Percentiles rank a stretch among this genome's conserved stretches.
Conservation (phyloP, 2,113 vertebrate genomes). For the Upupa epops region DNA sequence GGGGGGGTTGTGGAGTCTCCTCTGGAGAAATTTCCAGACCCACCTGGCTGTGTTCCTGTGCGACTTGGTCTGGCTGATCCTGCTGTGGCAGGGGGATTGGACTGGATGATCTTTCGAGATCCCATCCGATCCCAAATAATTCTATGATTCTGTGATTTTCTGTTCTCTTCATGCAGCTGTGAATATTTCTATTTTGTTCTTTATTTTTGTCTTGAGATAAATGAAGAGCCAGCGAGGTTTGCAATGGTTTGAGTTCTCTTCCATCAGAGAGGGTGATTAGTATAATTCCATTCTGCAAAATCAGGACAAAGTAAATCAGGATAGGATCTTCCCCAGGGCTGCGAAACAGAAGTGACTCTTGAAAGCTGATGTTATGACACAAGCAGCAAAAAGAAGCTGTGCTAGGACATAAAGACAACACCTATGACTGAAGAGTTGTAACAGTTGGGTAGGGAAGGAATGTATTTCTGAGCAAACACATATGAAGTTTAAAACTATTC, state of each 20-base stretch:
- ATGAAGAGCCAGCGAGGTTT: neutral
- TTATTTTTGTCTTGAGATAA: neutral
- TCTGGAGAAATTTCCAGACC: too few relatives aligned
- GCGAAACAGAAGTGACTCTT: neutral
- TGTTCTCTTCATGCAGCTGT: neutral
- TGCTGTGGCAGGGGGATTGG: too few relatives aligned
- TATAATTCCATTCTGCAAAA: neutral
- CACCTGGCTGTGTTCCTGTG: too few relatives aligned
- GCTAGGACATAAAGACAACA: neutral
- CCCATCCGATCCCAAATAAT: too few relatives aligned
- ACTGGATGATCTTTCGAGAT: too few relatives aligned
- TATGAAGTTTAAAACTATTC: neutral
- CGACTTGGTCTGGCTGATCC: too few relatives aligned
- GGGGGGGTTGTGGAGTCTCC: too few relatives aligned
- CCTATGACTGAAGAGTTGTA: neutral
- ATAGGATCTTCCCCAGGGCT: neutral
- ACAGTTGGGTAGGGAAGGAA: neutral
- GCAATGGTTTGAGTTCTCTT: neutral
- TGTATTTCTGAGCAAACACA: neutral
- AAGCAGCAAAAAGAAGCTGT: neutral
- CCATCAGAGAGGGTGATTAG: neutral
- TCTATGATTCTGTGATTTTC: too few relatives aligned
- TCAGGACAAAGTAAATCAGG: neutral
- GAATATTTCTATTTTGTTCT: neutral
- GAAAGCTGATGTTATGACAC: neutral